These are phyloP conservation scores for Psilanteris sp. DNA, from an alignment of 1,140 invertebrate genomes.

Conservation along the genomic window DNA sequence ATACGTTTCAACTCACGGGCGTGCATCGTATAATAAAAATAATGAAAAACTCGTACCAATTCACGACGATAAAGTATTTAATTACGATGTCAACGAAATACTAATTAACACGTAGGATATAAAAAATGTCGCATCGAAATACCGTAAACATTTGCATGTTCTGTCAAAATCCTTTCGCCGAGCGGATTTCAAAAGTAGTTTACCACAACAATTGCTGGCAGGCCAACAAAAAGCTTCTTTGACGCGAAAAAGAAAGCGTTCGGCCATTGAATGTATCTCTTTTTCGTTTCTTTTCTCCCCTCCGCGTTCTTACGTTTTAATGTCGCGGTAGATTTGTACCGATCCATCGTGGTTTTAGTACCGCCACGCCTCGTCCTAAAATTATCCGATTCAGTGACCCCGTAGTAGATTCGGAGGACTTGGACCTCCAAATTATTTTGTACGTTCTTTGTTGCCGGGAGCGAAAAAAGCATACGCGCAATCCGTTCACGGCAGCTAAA, in stretches of 20 bases:
- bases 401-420: slow-evolving; percentile 52
- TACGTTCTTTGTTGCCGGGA: slow-evolving; percentile 44
- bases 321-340: slow-evolving; percentile 61
- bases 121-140: too few species aligned
- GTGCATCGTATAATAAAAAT: too few species aligned
- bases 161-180: slow-evolving; percentile 9
- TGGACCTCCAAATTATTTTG: slow-evolving; percentile 56
- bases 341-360: slow-evolving; percentile 62
- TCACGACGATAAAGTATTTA: too few species aligned
- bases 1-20: too few species aligned
- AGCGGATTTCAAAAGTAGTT: slow-evolving; percentile 17
- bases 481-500: slow-evolving; percentile 51
- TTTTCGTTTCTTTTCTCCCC: slow-evolving; percentile 16
- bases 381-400: slow-evolving; percentile 66
- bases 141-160: slow-evolving; percentile 7
- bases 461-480: slow-evolving; percentile 62
- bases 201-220: slow-evolving; percentile 19
- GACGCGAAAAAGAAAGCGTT: slow-evolving; percentile 32
- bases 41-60: too few species aligned
- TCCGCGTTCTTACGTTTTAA: slow-evolving; percentile 46
- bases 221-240: slow-evolving; percentile 35
- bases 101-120: too few species aligned
- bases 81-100: too few species aligned
- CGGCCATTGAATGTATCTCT: slow-evolving; percentile 41
- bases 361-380: slow-evolving; percentile 62